A percentile compares a stretch with the other conserved stretches of the same genome.
Evolutionary conservation across 2,888 invertebrate genomes (phyloP).

Genomic region (Eilema depressum): DNA sequence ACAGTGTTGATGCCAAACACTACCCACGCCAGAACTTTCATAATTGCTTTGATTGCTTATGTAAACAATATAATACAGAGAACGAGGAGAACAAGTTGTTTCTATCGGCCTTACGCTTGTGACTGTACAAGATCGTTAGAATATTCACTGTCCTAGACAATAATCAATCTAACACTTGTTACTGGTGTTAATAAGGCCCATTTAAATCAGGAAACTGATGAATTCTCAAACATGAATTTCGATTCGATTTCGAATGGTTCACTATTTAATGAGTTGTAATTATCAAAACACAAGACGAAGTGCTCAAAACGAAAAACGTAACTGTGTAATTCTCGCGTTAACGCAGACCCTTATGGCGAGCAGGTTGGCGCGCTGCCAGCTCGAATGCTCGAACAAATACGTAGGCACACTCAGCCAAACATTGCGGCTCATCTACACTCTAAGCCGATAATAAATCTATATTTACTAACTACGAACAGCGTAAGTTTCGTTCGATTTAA

Average conservation of each 20-base stretch:
- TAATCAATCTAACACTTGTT: too few relatives aligned
- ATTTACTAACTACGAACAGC: slow-evolving; percentile 54
- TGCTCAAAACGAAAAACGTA: slow-evolving; percentile 27
- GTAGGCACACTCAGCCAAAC: slow-evolving; percentile 56
- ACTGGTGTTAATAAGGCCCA: too few relatives aligned
- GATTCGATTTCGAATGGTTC: too few relatives aligned
- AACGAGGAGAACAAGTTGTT: slow-evolving; percentile 13
- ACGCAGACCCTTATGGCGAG: slow-evolving; percentile 34
- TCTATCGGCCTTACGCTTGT: not conserved
- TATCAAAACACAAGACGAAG: slow-evolving; percentile 24
- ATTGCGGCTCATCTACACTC: slow-evolving; percentile 49
- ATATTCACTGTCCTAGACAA: not conserved
- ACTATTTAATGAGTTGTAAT: not conserved
- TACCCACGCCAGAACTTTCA: slow-evolving; percentile 5
- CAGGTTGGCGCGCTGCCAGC: slow-evolving; percentile 47
- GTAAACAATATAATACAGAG: slow-evolving; percentile 14
- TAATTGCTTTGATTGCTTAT: slow-evolving; percentile 8
- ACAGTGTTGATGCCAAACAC: slow-evolving; percentile 17
- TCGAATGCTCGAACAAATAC: slow-evolving; percentile 39
- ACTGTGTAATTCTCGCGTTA: slow-evolving; percentile 28
- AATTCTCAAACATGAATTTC: not conserved
- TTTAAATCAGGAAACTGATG: too few relatives aligned
- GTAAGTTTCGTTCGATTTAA: slow-evolving; percentile 44
- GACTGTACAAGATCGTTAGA: not conserved
- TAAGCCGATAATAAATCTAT: slow-evolving; percentile 58